Evolutionary conservation across 2,113 vertebrate species (phyloP).

Genomic region (Euleptes europaea): DNA sequence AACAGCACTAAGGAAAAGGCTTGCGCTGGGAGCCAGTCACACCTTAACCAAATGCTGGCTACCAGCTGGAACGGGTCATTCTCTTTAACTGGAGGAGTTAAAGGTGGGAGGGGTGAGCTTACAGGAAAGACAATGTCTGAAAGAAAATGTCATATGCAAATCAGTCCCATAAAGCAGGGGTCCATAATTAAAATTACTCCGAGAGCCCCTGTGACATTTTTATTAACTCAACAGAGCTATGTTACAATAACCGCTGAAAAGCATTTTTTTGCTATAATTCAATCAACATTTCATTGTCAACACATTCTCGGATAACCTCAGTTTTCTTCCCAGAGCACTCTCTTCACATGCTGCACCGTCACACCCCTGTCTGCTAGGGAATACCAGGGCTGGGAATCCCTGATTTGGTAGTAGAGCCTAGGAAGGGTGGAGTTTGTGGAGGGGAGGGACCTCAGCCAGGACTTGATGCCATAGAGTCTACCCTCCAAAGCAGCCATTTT

Average conservation of each 20-base stretch:
- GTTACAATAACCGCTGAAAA: background rate
- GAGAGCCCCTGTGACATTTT: background rate
- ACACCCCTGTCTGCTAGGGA: too few relatives aligned
- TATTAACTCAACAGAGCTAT: too few relatives aligned
- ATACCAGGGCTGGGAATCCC: too few relatives aligned
- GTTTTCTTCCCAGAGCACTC: background rate
- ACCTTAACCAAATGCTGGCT: conserved; percentile 46
- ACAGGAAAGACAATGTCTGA: background rate
- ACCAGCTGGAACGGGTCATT: conserved; percentile 47
- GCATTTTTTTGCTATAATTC: background rate
- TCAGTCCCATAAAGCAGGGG: background rate
- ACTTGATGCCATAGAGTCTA: too few relatives aligned
- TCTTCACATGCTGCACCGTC: background rate
- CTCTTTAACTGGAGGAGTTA: background rate
- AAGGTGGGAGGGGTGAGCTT: background rate
- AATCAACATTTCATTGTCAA: background rate
- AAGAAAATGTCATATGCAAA: background rate
- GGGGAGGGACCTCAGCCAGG: too few relatives aligned
- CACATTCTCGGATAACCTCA: background rate
- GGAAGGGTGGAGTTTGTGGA: too few relatives aligned
- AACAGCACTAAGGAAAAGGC: conserved; percentile 44
- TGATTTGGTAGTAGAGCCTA: too few relatives aligned
- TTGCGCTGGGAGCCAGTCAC: conserved; percentile 44
- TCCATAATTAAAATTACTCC: background rate
- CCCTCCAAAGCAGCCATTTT: too few relatives aligned